phyloP scores from a whole-genome alignment of 2,113 vertebrate species.

The Chiloscyllium plagiosum region DNA sequence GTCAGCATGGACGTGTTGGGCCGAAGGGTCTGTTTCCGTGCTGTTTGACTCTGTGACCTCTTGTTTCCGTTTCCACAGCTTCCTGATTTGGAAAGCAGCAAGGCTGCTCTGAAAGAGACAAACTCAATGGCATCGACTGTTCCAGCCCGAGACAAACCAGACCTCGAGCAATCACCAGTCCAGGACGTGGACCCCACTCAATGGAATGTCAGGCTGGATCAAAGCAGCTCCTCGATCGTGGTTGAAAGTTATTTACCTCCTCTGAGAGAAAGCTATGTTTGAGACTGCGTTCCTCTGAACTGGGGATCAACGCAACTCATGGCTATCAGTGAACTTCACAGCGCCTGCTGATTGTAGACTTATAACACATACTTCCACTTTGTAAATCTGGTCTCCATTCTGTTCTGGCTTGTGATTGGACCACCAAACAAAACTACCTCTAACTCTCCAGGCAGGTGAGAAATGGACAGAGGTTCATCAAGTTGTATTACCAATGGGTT shows the following conservation, averaged over 20 bases:
- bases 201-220: neutral
- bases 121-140: neutral
- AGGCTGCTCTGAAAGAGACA: neutral
- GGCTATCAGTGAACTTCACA: neutral
- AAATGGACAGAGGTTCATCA: too few species aligned
- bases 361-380: neutral
- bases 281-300: neutral
- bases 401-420: neutral
- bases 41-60: neutral
- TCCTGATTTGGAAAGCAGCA: neutral
- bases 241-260: neutral
- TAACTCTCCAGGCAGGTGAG: neutral
- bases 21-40: too few species aligned
- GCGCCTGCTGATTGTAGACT: neutral
- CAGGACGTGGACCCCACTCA: neutral
- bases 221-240: neutral
- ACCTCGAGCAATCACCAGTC: too few species aligned
- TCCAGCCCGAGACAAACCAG: neutral
- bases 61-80: neutral
- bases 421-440: neutral
- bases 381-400: neutral
- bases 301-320: too few species aligned
- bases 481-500: too few species aligned
- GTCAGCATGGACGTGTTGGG: too few species aligned
- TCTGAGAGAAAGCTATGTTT: neutral